Evolutionary conservation across 2,888 invertebrate genomes (phyloP).

Genomic region (Chymomyza procnemis): DNA sequence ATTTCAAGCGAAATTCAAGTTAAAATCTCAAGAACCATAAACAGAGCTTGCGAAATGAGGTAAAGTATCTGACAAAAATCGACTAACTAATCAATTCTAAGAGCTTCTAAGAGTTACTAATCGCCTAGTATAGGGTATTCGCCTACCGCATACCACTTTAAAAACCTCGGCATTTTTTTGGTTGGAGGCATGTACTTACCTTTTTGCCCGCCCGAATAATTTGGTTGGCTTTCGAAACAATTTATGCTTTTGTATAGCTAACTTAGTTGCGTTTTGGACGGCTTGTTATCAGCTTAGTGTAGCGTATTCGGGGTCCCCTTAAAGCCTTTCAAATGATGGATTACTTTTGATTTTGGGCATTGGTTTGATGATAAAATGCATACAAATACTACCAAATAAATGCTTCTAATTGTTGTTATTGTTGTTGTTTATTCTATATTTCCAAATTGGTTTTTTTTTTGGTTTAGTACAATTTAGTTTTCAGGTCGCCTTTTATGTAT

Average conservation of each 20-base stretch:
- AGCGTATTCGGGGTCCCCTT: slow-evolving; percentile 55
- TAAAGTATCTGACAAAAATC: too few relatives aligned
- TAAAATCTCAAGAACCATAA: too few relatives aligned
- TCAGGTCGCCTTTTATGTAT: slow-evolving; percentile 1
- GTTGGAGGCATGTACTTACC: slow-evolving; percentile 15
- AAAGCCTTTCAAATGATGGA: slow-evolving; percentile 69
- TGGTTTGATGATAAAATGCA: slow-evolving; percentile 55
- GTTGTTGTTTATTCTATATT: not conserved
- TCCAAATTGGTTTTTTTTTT: slow-evolving; percentile 1
- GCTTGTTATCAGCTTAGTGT: slow-evolving; percentile 45
- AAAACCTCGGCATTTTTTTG: not conserved
- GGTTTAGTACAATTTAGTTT: not conserved
- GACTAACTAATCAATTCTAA: too few relatives aligned
- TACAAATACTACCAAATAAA: slow-evolving; percentile 42
- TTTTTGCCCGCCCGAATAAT: not conserved
- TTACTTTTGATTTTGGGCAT: slow-evolving; percentile 68
- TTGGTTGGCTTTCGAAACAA: slow-evolving; percentile 52
- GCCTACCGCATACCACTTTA: too few relatives aligned
- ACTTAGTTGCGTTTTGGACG: slow-evolving; percentile 17
- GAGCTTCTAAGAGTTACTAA: too few relatives aligned
- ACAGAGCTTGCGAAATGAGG: too few relatives aligned
- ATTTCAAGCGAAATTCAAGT: too few relatives aligned
- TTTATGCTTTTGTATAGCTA: slow-evolving; percentile 60
- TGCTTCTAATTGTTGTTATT: slow-evolving; percentile 55
- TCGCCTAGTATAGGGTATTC: too few relatives aligned